Conservation (phyloP, 2,888 invertebrate species). For the Sturmia bella region DNA sequence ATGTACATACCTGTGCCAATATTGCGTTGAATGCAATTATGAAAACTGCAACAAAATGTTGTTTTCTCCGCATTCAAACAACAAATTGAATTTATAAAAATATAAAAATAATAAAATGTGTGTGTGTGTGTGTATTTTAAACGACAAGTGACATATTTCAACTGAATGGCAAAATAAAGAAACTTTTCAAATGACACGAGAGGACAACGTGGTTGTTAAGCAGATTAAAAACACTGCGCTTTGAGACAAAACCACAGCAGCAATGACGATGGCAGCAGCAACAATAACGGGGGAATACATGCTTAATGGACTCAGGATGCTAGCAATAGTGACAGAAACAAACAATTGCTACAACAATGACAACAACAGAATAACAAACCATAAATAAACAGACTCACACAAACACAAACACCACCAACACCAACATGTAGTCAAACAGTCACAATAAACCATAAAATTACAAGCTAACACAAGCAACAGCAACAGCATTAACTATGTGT, state of each 20-base stretch:
- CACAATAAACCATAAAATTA: conserved; percentile 28
- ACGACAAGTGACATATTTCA: conserved; percentile 44
- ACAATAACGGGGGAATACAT: conserved; percentile 11
- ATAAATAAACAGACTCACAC: conserved; percentile 18
- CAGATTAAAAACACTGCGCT: conserved; percentile 10
- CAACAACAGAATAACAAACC: conserved; percentile 1
- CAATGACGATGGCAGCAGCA: background rate
- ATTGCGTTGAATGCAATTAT: conserved; percentile 25
- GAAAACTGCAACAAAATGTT: conserved; percentile 35
- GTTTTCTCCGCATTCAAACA: conserved; percentile 1
- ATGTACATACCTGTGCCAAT: conserved; percentile 22
- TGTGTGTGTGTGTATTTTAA: background rate
- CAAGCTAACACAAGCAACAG: conserved; percentile 20
- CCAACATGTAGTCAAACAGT: background rate
- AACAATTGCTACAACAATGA: conserved; percentile 25
- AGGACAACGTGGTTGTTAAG: background rate
- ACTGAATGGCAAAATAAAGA: conserved; percentile 20
- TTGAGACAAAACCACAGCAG: conserved; percentile 23
- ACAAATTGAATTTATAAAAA: conserved; percentile 25
- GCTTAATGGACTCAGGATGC: conserved; percentile 17
- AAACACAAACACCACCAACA: conserved; percentile 1
- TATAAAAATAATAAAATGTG: conserved; percentile 16
- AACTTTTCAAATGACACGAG: conserved; percentile 23
- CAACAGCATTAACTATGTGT: conserved; percentile 5
- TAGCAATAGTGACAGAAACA: conserved; percentile 14